phyloP scores from a whole-genome alignment of 2,888 invertebrate genomes.

The Ephialtes manifestator region DNA sequence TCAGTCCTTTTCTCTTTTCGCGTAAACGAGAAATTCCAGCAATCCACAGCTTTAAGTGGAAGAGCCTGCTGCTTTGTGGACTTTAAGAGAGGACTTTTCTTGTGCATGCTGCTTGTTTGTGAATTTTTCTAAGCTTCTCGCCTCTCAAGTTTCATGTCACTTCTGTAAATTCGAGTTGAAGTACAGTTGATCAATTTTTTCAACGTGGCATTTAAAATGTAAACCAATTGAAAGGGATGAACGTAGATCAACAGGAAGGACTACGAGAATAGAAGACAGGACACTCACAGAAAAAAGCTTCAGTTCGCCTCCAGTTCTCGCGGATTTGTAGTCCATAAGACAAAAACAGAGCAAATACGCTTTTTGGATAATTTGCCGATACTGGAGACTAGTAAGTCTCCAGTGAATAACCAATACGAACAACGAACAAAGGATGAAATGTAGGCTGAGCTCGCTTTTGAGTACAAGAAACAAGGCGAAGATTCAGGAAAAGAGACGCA shows the following conservation, averaged over 20 bases:
- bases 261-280: no score
- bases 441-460: slow-evolving; percentile 31
- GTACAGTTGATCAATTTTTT: neutral
- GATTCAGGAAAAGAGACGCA: slow-evolving; percentile 31
- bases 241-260: neutral
- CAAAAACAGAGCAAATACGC: no score
- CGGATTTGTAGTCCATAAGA: neutral
- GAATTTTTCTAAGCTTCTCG: neutral
- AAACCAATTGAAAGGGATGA: neutral
- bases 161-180: neutral
- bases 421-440: no score
- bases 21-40: neutral
- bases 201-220: neutral
- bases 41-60: neutral
- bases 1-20: neutral
- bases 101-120: neutral
- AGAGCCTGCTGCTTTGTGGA: neutral
- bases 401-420: no score
- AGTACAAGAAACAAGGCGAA: slow-evolving; percentile 26
- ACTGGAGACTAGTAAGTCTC: no score
- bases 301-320: neutral
- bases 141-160: neutral
- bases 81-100: neutral
- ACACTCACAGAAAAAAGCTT: neutral
- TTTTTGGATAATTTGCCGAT: no score